Conservation (phyloP, 2,888 invertebrate genomes). For the Ramazzottius varieornatus region DNA sequence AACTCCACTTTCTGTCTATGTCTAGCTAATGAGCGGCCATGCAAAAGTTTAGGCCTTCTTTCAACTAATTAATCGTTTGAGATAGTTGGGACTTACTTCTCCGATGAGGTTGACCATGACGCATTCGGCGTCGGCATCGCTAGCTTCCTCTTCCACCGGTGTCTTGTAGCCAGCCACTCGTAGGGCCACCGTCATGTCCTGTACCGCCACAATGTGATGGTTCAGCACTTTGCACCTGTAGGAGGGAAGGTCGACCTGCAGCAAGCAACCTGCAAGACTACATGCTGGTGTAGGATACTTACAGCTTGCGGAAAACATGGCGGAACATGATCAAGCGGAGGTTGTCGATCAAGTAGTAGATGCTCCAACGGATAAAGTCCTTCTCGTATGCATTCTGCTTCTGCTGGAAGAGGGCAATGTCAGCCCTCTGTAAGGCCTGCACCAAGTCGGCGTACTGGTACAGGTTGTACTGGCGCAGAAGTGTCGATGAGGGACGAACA, state of each 20-base stretch:
- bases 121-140: conserved; percentile 1
- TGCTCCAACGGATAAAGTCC: conserved; percentile 2
- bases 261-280: too few species aligned
- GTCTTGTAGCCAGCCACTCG: background rate
- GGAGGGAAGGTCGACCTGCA: background rate
- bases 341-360: background rate
- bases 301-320: background rate
- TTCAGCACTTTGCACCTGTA: background rate
- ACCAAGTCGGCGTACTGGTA: background rate
- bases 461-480: background rate
- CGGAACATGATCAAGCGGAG: conserved; percentile 2
- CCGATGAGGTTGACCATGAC: background rate
- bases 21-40: too few species aligned
- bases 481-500: background rate
- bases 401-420: background rate
- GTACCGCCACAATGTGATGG: background rate
- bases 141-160: background rate
- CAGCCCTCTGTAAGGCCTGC: background rate
- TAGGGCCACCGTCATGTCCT: background rate
- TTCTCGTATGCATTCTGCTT: background rate
- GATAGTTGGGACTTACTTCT: too few species aligned
- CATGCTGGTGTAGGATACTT: too few species aligned
- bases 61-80: too few species aligned
- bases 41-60: too few species aligned
- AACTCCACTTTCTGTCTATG: too few species aligned